These are phyloP conservation scores for human (Homo sapiens) DNA, from an alignment of 2,113 vertebrate species.

Conservation along the genomic window GRCh38 chrX:118354501-118355000, in stretches of 20 bases:
- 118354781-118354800: constrained; percentile 7
- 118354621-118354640: not conserved
- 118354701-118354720: not conserved
- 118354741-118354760: not conserved
- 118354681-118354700: not conserved
- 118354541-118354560: not conserved
- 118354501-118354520: not conserved
- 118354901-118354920: constrained; percentile 33
- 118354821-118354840: constrained; percentile 15
- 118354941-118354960: not conserved
- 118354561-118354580: not conserved
- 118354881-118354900: constrained; percentile 41
- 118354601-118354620: not conserved
- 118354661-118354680: too few relatives aligned
- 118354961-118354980: constrained; percentile 36
- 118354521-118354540: constrained; percentile 14
- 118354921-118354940: constrained; percentile 34
- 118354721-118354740: constrained; percentile 2
- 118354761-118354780: not conserved
- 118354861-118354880: constrained; percentile 26
- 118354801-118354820: constrained; percentile 30
- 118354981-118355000: constrained; percentile 21
- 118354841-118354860: constrained; percentile 53
- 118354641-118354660: too few relatives aligned
- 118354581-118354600: constrained; percentile 20